phyloP scores from a whole-genome alignment of 2,113 vertebrate species.

The Chlamydotis undulata region DNA sequence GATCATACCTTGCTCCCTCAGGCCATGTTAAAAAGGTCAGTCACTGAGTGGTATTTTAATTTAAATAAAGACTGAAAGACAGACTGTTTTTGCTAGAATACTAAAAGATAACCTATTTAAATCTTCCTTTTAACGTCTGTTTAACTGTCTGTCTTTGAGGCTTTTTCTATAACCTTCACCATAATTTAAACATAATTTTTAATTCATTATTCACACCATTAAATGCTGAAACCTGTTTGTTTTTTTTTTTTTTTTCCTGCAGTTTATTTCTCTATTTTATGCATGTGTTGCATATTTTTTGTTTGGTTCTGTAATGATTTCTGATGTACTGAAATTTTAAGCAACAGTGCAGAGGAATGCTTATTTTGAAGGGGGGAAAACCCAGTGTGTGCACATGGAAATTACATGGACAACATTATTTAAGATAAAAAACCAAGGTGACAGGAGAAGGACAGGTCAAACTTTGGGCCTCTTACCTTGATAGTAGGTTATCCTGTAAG shows the following conservation, averaged over 20 bases:
- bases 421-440: not conserved
- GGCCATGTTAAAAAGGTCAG: constrained; percentile 72
- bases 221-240: not conserved
- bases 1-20: constrained; percentile 62
- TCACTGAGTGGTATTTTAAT: constrained; percentile 67
- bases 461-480: not conserved
- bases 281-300: not conserved
- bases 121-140: constrained; percentile 56
- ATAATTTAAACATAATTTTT: constrained; percentile 51
- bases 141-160: constrained; percentile 45
- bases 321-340: not conserved
- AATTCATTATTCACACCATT: constrained; percentile 51
- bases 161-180: constrained; percentile 54
- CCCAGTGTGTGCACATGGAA: not conserved
- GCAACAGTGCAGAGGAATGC: not conserved
- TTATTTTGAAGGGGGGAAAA: not conserved
- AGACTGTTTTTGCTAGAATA: constrained; percentile 42
- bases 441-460: not conserved
- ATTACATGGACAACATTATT: not conserved
- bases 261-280: not conserved
- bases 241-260: constrained; percentile 15
- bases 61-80: constrained; percentile 61
- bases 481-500: not conserved
- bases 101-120: constrained; percentile 55
- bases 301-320: not conserved